These are phyloP conservation scores for Cyprinodon diabolis DNA, from an alignment of 2,797 vertebrate species.

Conservation along the genomic window DNA sequence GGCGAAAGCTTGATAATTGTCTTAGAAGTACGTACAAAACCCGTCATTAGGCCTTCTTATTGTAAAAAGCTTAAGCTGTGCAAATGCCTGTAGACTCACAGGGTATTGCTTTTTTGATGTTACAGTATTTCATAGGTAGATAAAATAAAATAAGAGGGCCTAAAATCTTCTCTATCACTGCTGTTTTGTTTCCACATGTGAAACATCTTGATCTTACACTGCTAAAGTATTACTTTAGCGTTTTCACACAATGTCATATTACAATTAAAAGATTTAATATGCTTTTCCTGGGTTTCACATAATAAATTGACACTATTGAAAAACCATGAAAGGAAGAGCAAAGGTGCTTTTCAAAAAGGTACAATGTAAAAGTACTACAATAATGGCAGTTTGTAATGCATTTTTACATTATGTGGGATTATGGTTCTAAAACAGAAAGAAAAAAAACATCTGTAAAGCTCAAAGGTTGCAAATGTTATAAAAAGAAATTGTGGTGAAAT, in stretches of 20 bases:
- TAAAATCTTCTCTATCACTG: neutral
- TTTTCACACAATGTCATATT: neutral
- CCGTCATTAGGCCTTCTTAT: too few relatives aligned
- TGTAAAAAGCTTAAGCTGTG: too few relatives aligned
- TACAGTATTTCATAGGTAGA: neutral
- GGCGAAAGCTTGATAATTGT: conserved; percentile 34
- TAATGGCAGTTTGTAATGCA: neutral
- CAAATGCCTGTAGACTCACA: neutral
- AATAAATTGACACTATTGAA: neutral
- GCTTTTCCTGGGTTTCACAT: neutral
- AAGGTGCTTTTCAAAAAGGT: neutral
- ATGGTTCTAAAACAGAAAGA: neutral
- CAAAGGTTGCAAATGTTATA: neutral
- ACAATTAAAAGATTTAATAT: neutral
- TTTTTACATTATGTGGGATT: neutral
- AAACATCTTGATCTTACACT: neutral
- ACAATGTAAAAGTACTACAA: neutral
- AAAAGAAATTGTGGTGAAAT: neutral
- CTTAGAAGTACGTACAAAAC: neutral
- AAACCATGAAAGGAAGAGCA: neutral
- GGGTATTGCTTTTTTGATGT: neutral
- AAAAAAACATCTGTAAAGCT: too few relatives aligned
- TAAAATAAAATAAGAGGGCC: neutral
- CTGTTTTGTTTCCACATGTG: neutral
- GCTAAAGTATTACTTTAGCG: neutral